phyloP scores from a whole-genome alignment of 2,888 invertebrate species.

The Ephialtes manifestator region DNA sequence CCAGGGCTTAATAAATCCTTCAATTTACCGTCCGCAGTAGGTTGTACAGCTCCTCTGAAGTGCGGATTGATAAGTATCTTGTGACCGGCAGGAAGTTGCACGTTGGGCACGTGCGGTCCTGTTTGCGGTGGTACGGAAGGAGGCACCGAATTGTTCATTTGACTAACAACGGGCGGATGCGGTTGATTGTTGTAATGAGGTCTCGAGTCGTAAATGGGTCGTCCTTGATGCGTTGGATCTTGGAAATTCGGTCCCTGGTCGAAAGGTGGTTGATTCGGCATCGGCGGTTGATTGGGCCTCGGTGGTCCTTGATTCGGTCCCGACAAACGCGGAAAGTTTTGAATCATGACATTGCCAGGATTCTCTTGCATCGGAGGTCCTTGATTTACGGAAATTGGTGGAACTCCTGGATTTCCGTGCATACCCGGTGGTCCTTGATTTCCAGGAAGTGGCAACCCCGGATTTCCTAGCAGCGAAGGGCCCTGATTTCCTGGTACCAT shows the following conservation, averaged over 20 bases:
- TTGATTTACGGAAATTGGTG: slow-evolving; percentile 71
- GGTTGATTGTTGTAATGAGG: slow-evolving; percentile 59
- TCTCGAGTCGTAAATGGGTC: slow-evolving; percentile 64
- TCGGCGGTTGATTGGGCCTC: slow-evolving; percentile 72
- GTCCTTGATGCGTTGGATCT: slow-evolving; percentile 76
- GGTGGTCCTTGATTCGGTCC: slow-evolving; percentile 73
- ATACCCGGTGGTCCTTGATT: slow-evolving; percentile 64
- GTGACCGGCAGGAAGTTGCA: slow-evolving; percentile 85
- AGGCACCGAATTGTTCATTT: slow-evolving; percentile 59
- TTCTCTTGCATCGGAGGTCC: slow-evolving; percentile 71
- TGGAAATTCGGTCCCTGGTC: slow-evolving; percentile 79
- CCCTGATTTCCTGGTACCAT: slow-evolving; percentile 75
- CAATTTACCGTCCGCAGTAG: slow-evolving; percentile 87
- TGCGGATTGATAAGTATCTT: slow-evolving; percentile 91
- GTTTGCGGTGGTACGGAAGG: slow-evolving; percentile 65
- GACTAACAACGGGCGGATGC: slow-evolving; percentile 33
- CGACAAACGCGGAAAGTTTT: slow-evolving; percentile 75
- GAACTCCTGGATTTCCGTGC: slow-evolving; percentile 58
- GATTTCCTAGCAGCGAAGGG: slow-evolving; percentile 74
- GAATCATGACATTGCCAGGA: slow-evolving; percentile 75
- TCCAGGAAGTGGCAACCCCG: slow-evolving; percentile 67
- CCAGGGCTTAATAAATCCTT: slow-evolving; percentile 11
- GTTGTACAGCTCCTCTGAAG: slow-evolving; percentile 89
- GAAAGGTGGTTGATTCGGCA: slow-evolving; percentile 75
- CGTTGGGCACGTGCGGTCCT: slow-evolving; percentile 75